Conservation (phyloP, 2,113 vertebrate species). For the Jaculus jaculus region DNA sequence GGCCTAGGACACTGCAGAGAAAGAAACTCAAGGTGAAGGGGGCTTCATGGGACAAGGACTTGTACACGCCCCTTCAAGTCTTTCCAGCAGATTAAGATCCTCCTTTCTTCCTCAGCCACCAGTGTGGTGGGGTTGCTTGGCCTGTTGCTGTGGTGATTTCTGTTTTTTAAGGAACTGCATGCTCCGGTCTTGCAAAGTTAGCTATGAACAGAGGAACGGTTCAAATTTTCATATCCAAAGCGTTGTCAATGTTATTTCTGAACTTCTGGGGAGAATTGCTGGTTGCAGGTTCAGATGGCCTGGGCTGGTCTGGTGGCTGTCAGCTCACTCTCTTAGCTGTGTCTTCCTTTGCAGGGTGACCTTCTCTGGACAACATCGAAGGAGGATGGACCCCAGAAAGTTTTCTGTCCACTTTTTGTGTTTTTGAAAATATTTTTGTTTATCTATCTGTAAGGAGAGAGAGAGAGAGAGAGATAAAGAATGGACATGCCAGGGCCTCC, state of each 20-base stretch:
- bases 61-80: too few species aligned
- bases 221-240: neutral
- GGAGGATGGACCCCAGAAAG: too few species aligned
- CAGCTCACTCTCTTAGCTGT: neutral
- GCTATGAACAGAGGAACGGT: neutral
- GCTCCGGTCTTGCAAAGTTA: neutral
- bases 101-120: neutral
- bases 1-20: neutral
- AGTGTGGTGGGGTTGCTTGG: rapidly evolving
- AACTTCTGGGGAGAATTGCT: neutral
- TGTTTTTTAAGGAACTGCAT: neutral
- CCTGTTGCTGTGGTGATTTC: neutral
- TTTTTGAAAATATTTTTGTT: too few species aligned
- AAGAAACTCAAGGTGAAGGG: too few species aligned
- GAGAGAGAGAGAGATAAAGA: too few species aligned
- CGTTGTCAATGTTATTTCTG: rapidly evolving
- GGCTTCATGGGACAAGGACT: neutral
- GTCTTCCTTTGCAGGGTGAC: too few species aligned
- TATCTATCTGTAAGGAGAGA: too few species aligned
- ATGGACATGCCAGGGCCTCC: too few species aligned
- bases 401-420: neutral
- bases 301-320: too few species aligned
- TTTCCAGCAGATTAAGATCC: neutral
- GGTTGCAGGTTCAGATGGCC: neutral
- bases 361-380: neutral